Evolutionary conservation across 2,888 invertebrate species (phyloP), one percentile per base, ranked within the genome.

Genomic region (Clepsis dumicolana): DNA sequence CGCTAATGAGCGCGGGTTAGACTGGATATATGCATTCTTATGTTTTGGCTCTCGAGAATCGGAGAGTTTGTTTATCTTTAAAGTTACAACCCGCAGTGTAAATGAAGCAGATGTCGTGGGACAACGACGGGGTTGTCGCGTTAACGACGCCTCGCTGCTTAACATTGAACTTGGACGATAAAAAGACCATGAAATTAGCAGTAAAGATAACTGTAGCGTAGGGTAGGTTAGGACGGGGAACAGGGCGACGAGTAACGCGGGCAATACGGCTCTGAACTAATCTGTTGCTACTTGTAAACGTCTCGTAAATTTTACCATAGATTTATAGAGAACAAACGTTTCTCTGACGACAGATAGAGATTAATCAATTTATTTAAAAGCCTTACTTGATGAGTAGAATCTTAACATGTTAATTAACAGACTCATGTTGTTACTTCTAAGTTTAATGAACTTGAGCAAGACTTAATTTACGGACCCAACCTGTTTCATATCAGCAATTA

Each of bases 141-240:
- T 84, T 84, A 85, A 87, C 85, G 83, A 81, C 79, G 66, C 64
- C 72, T 71, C 27, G 80, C 78, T 64, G 60, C 80, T 80, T 86
- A 89, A 86, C 90, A 91, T 89, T 93, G 92, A 93, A 93, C 93
- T 93, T 91, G 90, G 75, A 76, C 78, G 84, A 88, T 92, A 90
- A 93, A 92, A 90, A 77, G 65, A 78, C 80, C 86, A 88, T 92
- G 86, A 91, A 93, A 90, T 88, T 87, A 86, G 88, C 85, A 86
- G 86, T 91, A 86, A 90, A 92, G 91, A 91, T 90, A 88, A 86
- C 83, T 76, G 67, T 72, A 72, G 74, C 75, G 79, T 82, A 79
- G 85, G 88, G 82, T 88, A 88, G 89, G 89, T 90, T 89, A 85
- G 85, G 86, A 80, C 27, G 52, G 50, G 29, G 41, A 27, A 53